A percentile compares a stretch with the other conserved stretches of the same genome.
Evolutionary conservation across 2,113 vertebrate species (phyloP).

Genomic region (Fukomys damarensis): DNA sequence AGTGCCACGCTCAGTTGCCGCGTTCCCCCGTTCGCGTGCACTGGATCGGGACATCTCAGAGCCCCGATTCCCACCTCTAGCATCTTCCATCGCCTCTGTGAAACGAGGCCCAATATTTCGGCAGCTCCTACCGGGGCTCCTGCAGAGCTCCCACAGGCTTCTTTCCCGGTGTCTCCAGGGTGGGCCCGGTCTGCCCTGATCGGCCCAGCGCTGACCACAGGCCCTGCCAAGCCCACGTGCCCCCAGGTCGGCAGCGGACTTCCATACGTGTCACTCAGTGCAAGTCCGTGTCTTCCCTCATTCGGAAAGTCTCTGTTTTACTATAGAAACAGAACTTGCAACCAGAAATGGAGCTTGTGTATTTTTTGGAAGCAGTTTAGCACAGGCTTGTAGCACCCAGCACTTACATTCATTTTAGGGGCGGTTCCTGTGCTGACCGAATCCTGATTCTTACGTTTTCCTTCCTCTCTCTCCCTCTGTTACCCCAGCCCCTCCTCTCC

Average conservation of each 20-base stretch:
- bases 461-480: accelerated
- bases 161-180: background rate
- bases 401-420: background rate
- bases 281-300: background rate
- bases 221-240: too few species aligned
- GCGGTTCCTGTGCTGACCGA: accelerated
- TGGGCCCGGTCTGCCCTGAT: too few species aligned
- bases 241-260: background rate
- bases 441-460: background rate
- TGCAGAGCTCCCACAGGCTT: background rate
- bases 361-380: background rate
- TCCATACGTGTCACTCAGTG: background rate
- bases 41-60: background rate
- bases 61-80: background rate
- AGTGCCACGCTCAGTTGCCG: accelerated
- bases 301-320: background rate
- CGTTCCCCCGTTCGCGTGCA: background rate
- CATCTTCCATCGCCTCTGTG: background rate
- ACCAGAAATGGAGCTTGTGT: background rate
- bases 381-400: background rate
- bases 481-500: background rate
- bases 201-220: too few species aligned
- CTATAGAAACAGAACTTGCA: background rate
- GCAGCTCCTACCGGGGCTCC: background rate
- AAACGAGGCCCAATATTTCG: background rate